Conservation (phyloP, 2,113 vertebrate genomes). For the Rutilus rutilus region DNA sequence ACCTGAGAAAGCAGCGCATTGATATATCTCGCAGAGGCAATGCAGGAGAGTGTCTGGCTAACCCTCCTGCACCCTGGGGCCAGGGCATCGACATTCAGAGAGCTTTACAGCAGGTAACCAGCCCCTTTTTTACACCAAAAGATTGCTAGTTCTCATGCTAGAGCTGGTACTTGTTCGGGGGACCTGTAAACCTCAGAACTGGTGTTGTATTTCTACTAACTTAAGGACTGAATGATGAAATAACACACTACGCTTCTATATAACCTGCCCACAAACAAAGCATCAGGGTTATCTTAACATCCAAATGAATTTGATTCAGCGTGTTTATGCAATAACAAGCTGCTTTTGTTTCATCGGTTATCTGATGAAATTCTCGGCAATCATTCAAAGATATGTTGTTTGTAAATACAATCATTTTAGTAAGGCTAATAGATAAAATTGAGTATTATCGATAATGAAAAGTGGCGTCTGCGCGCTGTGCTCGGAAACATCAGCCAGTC, state of each 20-base stretch:
- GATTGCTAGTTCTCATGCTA: not conserved
- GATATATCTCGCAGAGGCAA: constrained; percentile 96
- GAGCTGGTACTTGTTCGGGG: not conserved
- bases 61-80: constrained; percentile 95
- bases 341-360: constrained; percentile 8
- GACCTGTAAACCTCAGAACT: not conserved
- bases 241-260: not conserved
- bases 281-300: not conserved
- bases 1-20: constrained; percentile 90
- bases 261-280: not conserved
- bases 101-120: constrained; percentile 90
- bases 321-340: not conserved
- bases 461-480: too few species aligned
- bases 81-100: constrained; percentile 98
- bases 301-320: not conserved
- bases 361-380: constrained; percentile 5
- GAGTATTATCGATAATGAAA: too few species aligned
- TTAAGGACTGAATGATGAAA: not conserved
- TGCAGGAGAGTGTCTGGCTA: constrained; percentile 94
- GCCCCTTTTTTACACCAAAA: not conserved
- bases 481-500: too few species aligned
- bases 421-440: too few species aligned
- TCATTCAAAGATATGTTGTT: not conserved
- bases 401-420: not conserved
- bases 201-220: not conserved